Conservation (phyloP, 2,797 vertebrate species). For the Pangasius djambal region DNA sequence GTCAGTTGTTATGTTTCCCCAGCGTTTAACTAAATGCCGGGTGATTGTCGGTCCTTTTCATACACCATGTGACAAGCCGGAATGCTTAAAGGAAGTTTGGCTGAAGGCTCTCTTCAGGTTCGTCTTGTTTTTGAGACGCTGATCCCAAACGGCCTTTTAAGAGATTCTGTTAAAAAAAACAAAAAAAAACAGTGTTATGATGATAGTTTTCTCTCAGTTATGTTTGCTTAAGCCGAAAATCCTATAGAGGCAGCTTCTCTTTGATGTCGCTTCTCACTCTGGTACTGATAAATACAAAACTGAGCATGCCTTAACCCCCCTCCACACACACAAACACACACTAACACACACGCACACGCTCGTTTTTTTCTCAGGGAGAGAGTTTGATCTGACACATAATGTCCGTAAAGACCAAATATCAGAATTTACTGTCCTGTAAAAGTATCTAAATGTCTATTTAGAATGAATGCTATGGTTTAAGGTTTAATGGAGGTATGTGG, state of each 20-base stretch:
- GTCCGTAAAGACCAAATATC: background rate
- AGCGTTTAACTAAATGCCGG: slow-evolving; percentile 26
- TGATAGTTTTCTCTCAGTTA: slow-evolving; percentile 67
- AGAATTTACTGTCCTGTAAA: background rate
- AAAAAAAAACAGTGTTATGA: slow-evolving; percentile 49
- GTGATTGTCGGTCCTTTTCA: slow-evolving; percentile 47
- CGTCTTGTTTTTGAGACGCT: slow-evolving; percentile 63
- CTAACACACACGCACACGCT: slow-evolving; percentile 1
- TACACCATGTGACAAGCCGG: background rate
- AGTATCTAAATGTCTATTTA: background rate
- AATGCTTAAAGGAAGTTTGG: slow-evolving; percentile 30
- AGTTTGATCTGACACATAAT: slow-evolving; percentile 58
- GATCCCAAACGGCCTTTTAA: slow-evolving; percentile 44
- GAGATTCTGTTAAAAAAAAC: background rate
- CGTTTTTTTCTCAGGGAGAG: slow-evolving; percentile 53
- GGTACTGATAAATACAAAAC: slow-evolving; percentile 74
- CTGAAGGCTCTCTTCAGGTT: slow-evolving; percentile 49
- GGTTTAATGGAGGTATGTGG: background rate
- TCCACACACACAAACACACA: slow-evolving; percentile 46
- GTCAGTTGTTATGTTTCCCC: slow-evolving; percentile 3
- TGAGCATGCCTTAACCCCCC: slow-evolving; percentile 70
- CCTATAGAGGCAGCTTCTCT: slow-evolving; percentile 72
- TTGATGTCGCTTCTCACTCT: slow-evolving; percentile 72
- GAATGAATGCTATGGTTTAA: background rate
- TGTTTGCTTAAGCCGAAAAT: slow-evolving; percentile 77